Percentiles rank a stretch among this genome's conserved stretches.
These are phyloP conservation scores for Periparus ater DNA, from an alignment of 2,797 vertebrate species.

Conservation along the genomic window DNA sequence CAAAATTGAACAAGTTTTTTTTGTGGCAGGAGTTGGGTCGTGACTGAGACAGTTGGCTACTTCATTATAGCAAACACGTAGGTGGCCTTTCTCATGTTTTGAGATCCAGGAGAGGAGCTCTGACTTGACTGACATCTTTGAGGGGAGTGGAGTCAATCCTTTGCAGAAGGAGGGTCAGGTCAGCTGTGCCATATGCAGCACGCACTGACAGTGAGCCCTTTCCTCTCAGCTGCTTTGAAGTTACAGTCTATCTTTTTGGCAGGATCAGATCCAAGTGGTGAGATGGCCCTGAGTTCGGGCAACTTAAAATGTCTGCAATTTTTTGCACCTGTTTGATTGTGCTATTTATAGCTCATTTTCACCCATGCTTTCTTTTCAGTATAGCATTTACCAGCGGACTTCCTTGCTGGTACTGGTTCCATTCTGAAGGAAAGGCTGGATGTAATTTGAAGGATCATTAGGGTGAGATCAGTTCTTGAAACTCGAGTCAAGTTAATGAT, in stretches of 20 bases:
- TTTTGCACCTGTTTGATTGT: constrained; percentile 9
- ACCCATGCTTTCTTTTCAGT: not conserved
- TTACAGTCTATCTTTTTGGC: not conserved
- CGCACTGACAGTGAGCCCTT: not conserved
- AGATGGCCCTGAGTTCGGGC: not conserved
- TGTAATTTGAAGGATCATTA: constrained; percentile 24
- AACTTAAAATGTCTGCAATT: not conserved
- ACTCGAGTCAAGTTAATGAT: constrained; percentile 21
- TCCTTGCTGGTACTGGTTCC: constrained; percentile 11
- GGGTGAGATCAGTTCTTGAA: constrained; percentile 44
- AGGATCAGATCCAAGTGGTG: not conserved
- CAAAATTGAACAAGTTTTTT: not conserved
- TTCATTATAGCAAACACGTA: constrained; percentile 30
- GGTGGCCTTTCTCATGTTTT: constrained; percentile 35
- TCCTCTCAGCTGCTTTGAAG: constrained; percentile 24
- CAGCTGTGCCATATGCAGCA: not conserved
- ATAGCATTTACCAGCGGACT: not conserved
- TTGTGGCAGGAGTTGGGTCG: not conserved
- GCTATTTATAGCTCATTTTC: constrained; percentile 12
- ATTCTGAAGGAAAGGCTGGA: not conserved
- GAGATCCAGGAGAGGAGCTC: constrained; percentile 2
- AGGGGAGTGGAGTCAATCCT: not conserved
- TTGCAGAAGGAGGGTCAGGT: not conserved
- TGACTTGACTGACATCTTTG: not conserved
- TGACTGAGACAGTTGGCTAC: constrained; percentile 2